Evolutionary conservation across 2,797 vertebrate species (phyloP).

Genomic region (Smutsia gigantea): DNA sequence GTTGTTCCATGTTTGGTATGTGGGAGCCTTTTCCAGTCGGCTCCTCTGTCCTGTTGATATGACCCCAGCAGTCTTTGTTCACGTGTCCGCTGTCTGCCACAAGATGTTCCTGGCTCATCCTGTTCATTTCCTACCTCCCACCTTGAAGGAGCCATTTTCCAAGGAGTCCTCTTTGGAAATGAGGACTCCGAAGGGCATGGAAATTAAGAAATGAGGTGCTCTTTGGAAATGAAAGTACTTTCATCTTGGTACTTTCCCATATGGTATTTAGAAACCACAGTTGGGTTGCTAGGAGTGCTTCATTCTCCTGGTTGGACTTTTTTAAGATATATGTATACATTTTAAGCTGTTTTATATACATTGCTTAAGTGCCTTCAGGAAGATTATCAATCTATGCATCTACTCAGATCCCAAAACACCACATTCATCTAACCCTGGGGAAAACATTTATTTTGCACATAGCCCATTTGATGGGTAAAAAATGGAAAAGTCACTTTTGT

Average conservation of each 20-base stretch:
- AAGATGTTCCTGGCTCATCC: neutral
- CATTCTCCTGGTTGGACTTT: neutral
- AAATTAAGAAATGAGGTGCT: no score
- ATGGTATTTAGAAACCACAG: neutral
- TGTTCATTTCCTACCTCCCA: neutral
- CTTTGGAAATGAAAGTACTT: neutral
- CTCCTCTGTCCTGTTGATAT: neutral
- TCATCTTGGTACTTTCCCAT: neutral
- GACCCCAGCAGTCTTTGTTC: neutral
- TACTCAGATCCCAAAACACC: neutral
- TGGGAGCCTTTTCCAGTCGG: neutral
- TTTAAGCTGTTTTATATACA: neutral
- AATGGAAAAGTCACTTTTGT: neutral
- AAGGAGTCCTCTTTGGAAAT: neutral
- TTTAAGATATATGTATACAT: neutral
- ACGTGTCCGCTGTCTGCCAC: neutral
- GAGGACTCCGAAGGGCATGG: no score
- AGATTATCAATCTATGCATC: neutral
- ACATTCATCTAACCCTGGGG: neutral
- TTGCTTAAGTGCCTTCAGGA: constrained; percentile 11
- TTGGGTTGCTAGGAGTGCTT: neutral
- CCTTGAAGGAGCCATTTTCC: neutral
- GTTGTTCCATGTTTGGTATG: neutral
- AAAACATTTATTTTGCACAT: neutral
- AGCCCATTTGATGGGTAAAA: neutral